Evolutionary conservation across 2,113 vertebrate species (phyloP).

Genomic region (Thalassarche chlororhynchos): DNA sequence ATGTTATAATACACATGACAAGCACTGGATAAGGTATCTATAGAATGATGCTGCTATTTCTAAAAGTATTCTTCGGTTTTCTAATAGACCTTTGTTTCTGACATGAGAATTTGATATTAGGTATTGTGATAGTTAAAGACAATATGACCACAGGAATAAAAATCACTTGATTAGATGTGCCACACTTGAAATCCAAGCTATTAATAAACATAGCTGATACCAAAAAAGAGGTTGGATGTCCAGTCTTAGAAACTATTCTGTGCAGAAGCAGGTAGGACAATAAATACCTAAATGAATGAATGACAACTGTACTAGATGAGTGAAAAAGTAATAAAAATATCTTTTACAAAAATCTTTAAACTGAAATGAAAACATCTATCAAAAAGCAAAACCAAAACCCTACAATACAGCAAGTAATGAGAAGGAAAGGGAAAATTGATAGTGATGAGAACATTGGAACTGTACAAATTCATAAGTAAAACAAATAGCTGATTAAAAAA

Average conservation of each 20-base stretch:
- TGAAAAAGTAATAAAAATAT: not conserved
- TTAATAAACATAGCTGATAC: not conserved
- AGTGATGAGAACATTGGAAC: not conserved
- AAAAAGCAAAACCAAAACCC: not conserved
- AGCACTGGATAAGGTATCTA: not conserved
- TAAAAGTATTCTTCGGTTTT: not conserved
- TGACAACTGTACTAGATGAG: not conserved
- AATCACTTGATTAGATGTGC: not conserved
- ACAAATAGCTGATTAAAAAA: not conserved
- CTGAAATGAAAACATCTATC: not conserved
- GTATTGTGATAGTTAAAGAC: not conserved
- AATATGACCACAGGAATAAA: not conserved
- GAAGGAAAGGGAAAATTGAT: not conserved
- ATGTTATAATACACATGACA: not conserved
- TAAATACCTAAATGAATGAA: not conserved
- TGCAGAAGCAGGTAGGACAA: not conserved
- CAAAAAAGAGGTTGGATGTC: not conserved
- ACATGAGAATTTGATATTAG: not conserved
- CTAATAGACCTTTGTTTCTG: not conserved
- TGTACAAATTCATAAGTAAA: not conserved
- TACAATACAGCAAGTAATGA: not conserved
- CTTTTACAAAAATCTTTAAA: not conserved
- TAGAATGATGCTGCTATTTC: not conserved
- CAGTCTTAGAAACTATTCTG: not conserved
- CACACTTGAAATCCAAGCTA: not conserved